Conservation (phyloP, 2,113 vertebrate genomes). For the Xenopus tropicalis region DNA sequence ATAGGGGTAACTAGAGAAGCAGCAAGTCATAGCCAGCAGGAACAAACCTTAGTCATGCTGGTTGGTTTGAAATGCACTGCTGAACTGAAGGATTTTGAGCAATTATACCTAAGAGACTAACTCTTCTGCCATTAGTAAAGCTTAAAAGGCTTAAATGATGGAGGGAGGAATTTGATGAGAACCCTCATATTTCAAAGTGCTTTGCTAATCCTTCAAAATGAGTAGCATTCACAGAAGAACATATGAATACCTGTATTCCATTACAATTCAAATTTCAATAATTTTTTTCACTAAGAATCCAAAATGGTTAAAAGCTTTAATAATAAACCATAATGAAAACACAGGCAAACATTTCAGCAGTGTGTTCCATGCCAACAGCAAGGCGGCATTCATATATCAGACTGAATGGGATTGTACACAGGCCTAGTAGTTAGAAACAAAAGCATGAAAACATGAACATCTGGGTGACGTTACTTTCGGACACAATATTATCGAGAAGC, state of each 20-base stretch:
- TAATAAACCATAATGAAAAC: too few relatives aligned
- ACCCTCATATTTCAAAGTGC: too few relatives aligned
- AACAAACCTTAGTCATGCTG: constrained; percentile 10
- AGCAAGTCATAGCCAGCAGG: constrained; percentile 11
- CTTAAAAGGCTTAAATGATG: too few relatives aligned
- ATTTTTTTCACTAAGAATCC: too few relatives aligned
- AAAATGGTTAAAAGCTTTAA: too few relatives aligned
- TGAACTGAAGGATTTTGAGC: not conserved
- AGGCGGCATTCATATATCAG: constrained; percentile 24
- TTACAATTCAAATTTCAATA: too few relatives aligned
- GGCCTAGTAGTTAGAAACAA: constrained; percentile 7
- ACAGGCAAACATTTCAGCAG: constrained; percentile 13
- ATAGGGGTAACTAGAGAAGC: not conserved
- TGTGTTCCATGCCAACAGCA: constrained; percentile 35
- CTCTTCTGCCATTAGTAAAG: too few relatives aligned
- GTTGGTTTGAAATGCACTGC: constrained; percentile 31
- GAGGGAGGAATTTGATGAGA: too few relatives aligned
- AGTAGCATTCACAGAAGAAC: too few relatives aligned
- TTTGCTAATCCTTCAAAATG: too few relatives aligned
- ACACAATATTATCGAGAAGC: not conserved
- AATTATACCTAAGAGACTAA: not conserved
- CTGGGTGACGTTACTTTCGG: not conserved
- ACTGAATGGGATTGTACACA: constrained; percentile 18
- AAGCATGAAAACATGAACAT: not conserved
- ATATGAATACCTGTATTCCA: too few relatives aligned